These are phyloP conservation scores for Periophthalmus magnuspinnatus DNA, from an alignment of 2,797 vertebrate genomes.

Conservation along the genomic window DNA sequence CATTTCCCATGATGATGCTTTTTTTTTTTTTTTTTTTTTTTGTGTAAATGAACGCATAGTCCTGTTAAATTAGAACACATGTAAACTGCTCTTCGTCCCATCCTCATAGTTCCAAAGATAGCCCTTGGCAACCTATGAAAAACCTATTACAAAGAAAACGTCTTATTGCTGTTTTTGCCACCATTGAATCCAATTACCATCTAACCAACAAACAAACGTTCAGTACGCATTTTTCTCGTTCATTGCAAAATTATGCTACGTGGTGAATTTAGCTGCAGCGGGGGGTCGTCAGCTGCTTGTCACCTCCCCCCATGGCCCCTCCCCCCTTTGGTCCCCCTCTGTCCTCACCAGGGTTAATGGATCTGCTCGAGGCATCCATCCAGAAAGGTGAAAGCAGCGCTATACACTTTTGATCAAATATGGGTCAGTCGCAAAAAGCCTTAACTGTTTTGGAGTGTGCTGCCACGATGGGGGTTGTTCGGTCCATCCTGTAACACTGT, in stretches of 20 bases:
- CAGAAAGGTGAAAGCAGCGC: constrained; percentile 7
- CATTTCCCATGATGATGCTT: no score
- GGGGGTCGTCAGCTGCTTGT: constrained; percentile 12
- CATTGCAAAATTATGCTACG: neutral
- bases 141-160: neutral
- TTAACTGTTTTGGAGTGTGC: neutral
- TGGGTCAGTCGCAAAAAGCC: constrained; percentile 6
- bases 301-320: constrained; percentile 5
- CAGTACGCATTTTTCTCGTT: neutral
- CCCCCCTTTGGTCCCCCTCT: neutral
- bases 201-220: constrained; percentile 1
- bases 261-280: neutral
- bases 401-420: constrained; percentile 5
- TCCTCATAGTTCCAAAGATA: no score
- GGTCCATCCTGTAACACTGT: neutral
- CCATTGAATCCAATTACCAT: neutral
- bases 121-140: neutral
- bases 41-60: neutral
- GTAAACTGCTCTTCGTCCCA: neutral
- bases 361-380: constrained; percentile 10
- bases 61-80: neutral
- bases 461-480: neutral
- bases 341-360: constrained; percentile 22
- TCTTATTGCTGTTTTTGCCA: neutral
- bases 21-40: no score